These are phyloP conservation scores for Cranoglanis bouderius DNA, from an alignment of 2,113 vertebrate genomes.

Conservation along the genomic window DNA sequence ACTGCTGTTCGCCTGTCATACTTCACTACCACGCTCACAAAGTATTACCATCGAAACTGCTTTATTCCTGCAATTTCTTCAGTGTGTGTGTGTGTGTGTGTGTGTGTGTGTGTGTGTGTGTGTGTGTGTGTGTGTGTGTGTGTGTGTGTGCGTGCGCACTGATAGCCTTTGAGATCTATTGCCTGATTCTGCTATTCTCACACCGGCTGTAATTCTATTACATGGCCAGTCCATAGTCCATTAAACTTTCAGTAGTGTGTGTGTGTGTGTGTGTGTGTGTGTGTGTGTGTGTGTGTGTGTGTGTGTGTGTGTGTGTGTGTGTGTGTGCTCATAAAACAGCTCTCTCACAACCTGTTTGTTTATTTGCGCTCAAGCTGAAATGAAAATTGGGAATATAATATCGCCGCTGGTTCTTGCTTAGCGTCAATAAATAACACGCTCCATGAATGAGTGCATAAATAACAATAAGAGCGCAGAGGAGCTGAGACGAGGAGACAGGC, in stretches of 20 bases:
- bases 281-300: conserved; percentile 37
- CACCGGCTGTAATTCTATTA: conserved; percentile 31
- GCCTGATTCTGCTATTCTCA: conserved; percentile 32
- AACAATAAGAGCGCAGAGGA: not conserved
- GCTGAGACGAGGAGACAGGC: not conserved
- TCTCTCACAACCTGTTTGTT: conserved; percentile 6
- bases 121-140: not conserved
- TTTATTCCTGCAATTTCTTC: not conserved
- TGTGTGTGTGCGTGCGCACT: not conserved
- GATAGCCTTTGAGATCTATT: conserved; percentile 34
- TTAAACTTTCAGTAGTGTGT: conserved; percentile 33
- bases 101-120: not conserved
- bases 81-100: conserved; percentile 8
- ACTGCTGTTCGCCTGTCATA: not conserved
- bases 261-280: conserved; percentile 17
- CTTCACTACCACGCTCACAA: conserved; percentile 23
- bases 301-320: conserved; percentile 23
- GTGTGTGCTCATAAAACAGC: conserved; percentile 26
- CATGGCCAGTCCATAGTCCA: conserved; percentile 36
- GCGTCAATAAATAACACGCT: conserved; percentile 33
- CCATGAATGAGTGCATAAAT: conserved; percentile 30
- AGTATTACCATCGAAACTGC: conserved; percentile 35
- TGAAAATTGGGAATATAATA: conserved; percentile 34
- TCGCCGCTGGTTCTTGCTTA: conserved; percentile 14
- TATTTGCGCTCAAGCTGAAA: conserved; percentile 14